A percentile compares a stretch with the other conserved stretches of the same genome.
Evolutionary conservation across 2,797 vertebrate genomes (phyloP).

Genomic region (Strix occidentalis): DNA sequence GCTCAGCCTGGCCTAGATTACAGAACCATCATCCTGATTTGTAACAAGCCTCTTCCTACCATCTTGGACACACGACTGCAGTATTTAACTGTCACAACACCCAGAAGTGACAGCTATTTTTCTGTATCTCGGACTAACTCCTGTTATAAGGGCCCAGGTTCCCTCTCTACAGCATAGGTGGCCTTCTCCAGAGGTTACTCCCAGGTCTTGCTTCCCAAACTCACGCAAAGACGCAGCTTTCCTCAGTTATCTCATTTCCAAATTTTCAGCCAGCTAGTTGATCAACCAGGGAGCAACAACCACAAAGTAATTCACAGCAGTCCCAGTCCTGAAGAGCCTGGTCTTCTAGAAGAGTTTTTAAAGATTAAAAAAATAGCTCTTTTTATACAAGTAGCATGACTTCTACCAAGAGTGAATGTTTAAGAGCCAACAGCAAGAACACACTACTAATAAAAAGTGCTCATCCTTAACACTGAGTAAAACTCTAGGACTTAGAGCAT

Average conservation of each 20-base stretch:
- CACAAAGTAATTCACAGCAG: neutral
- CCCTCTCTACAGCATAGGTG: rapidly evolving
- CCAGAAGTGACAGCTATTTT: neutral
- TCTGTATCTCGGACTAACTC: neutral
- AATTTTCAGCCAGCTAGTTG: neutral
- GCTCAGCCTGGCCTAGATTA: neutral
- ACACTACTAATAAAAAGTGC: neutral
- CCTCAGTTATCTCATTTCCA: neutral
- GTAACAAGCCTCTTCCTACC: neutral
- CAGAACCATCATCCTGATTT: neutral
- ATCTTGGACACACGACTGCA: neutral
- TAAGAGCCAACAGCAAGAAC: neutral
- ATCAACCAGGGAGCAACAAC: neutral
- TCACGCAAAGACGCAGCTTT: too few relatives aligned
- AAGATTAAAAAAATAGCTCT: neutral
- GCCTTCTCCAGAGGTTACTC: neutral
- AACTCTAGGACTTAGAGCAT: neutral
- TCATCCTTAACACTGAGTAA: neutral
- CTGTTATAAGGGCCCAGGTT: neutral
- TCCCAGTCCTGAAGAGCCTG: neutral
- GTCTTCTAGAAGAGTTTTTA: neutral
- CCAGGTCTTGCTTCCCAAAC: neutral
- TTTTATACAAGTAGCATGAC: neutral
- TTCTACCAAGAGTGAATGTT: neutral
- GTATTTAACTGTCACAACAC: too few relatives aligned